Conservation (phyloP, 2,113 vertebrate species). For the Haemorhous mexicanus region DNA sequence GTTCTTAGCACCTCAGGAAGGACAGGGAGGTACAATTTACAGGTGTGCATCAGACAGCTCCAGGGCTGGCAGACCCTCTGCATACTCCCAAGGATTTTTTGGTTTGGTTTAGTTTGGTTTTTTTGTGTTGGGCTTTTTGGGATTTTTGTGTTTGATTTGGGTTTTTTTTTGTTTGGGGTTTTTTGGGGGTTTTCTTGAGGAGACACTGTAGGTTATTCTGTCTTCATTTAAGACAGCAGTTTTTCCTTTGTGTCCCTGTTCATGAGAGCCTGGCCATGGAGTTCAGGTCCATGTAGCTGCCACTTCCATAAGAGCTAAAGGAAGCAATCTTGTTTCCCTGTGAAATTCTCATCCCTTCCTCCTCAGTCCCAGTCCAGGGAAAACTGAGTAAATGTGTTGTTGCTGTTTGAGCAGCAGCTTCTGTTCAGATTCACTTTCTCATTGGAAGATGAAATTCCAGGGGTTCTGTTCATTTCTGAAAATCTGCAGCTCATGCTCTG, state of each 20-base stretch:
- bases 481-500: fast-evolving
- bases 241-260: not conserved
- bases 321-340: not conserved
- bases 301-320: not conserved
- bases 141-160: too few relatives aligned
- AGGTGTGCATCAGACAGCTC: not conserved
- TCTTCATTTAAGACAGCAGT: not conserved
- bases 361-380: not conserved
- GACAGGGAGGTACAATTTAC: not conserved
- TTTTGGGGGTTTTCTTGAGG: fast-evolving
- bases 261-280: not conserved
- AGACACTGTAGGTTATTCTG: not conserved
- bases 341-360: not conserved
- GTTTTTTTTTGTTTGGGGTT: too few relatives aligned
- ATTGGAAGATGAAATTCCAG: not conserved
- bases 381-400: not conserved
- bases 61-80: not conserved
- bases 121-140: too few relatives aligned
- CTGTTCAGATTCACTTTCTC: not conserved
- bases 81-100: not conserved
- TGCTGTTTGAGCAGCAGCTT: not conserved
- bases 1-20: not conserved
- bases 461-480: not conserved
- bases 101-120: not conserved
- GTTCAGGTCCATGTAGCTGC: not conserved